Evolutionary conservation across 2,113 vertebrate genomes (phyloP), one percentile per base, ranked within the genome.

Genomic region (Cyprinus carpio): DNA sequence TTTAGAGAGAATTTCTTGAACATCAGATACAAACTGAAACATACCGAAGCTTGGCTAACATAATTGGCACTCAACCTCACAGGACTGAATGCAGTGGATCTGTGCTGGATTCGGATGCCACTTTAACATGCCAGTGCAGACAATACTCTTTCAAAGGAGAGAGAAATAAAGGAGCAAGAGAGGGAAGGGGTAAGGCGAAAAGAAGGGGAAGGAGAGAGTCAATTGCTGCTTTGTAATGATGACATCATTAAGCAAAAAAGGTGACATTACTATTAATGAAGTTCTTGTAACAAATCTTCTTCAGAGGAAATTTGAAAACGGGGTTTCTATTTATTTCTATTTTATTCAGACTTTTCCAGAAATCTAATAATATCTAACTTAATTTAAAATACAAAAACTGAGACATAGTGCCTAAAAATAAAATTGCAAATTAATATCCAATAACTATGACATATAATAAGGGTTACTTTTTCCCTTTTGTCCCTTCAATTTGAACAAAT

Each of bases 61-160:
- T n/a, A n/a, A n/a, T n/a, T n/a, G 16, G 15, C 31, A 49, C 95
- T 96, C 94, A 99, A n/a, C 98, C 97, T 99, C 98, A 11, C 98
- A 99, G 0, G 98, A 97, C 87, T 94, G 96, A 91, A 99, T 97
- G 91, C 98, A 99, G 88, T 96, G 94, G 87, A 99, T 90, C 89
- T 91, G 89, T 1, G 90, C 87, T 20, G 97, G 97, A 76, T 97
- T 94, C 2, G 98, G 98, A 43, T 96, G 91, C 98, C 98, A 99
- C 16, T 86, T 95, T 90, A 94, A 92, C 92, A 92, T 90, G 72
- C 98, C 98, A 0, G 97, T 99, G 89, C 98, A 99, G 89, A 99
- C 93, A 0, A 99, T 96, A 83, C 90, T 95, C 97, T 99, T 91
- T 13, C 78, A 83, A 10, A 54, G 16, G 65, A 1, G n/a, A 82